Evolutionary conservation across 2,797 vertebrate genomes (phyloP), one percentile per base, ranked within the genome.

Genomic region (Sternarchorhynchus goeldii): DNA sequence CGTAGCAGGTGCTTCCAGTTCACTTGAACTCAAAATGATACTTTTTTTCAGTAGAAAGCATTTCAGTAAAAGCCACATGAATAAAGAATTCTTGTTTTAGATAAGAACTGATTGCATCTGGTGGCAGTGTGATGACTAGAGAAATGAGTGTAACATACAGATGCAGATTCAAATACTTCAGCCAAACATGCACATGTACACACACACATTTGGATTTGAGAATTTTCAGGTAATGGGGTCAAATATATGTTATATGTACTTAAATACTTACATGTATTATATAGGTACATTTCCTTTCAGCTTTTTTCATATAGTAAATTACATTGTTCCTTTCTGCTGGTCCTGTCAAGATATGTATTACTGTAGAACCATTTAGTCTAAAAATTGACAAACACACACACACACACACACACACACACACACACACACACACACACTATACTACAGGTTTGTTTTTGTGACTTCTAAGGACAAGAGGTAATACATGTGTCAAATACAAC

Each of bases 1-100:
- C 1, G 39, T 50, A 45, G 21, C 41, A 50, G 39, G 66, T 68
- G 66, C 50, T 0, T 66, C 64, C 65, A 7, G 10, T 41, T 39
- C 36, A 39, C 36, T 39, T 39, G 36, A 39, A 7, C 4, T 21
- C 39, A 16, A 50, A 50, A 53, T 45, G 12, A 70, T 70, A 25
- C n/a, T 25, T 25, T 50, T 29, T 56, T 56, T 56, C 31, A 17
- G 29, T 29, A 68, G 31, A 5, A 68, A 68, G 6, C 18, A 56
- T 56, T 56, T 56, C 50, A 70, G 12, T 20, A 17, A 56, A 56
- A 56, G 0, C 25, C 50, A n/a, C 67, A 70, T 34, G 67, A 70
- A 50, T 56, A 7, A 56, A 56, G 68, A 20, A 29, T 12, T 10
- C 50, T 53, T 70, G 6, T 12, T 34, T 32, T 10, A 34, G 25